phyloP scores from a whole-genome alignment of 2,113 vertebrate genomes.

The Zosterops hypoxanthus region DNA sequence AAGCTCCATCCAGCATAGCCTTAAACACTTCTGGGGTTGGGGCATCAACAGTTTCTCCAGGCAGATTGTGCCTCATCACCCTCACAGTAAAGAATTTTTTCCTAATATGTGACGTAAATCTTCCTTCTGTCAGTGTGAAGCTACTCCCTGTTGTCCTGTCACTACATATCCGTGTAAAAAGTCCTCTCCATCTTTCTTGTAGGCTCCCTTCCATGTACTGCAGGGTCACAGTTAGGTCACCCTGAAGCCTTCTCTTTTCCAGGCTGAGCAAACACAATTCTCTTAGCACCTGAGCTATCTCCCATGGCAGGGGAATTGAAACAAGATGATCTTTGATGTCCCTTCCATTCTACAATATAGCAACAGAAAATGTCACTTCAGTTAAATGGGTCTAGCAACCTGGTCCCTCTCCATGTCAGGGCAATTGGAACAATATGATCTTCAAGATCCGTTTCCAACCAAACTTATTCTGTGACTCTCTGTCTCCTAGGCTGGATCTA shows the following conservation, averaged over 20 bases:
- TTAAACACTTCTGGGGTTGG: background rate
- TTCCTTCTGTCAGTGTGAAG: background rate
- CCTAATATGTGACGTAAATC: background rate
- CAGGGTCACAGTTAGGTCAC: background rate
- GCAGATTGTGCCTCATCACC: background rate
- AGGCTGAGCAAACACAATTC: background rate
- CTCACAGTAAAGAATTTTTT: background rate
- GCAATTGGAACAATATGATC: background rate
- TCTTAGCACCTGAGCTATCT: background rate
- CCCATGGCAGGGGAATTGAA: background rate
- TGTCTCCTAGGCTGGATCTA: background rate
- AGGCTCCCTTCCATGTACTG: background rate
- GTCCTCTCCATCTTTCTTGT: background rate
- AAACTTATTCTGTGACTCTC: background rate
- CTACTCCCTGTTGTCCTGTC: background rate
- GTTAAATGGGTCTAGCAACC: background rate
- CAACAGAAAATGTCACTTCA: background rate
- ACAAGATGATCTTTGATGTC: background rate
- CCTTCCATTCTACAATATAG: background rate
- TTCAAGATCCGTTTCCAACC: background rate
- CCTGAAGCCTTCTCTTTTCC: background rate
- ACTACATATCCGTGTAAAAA: background rate
- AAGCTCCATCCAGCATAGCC: background rate
- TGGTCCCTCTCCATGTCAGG: background rate
- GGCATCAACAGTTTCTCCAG: background rate